Conservation (phyloP, 2,888 invertebrate species). For the Drosophila melanosoma region DNA sequence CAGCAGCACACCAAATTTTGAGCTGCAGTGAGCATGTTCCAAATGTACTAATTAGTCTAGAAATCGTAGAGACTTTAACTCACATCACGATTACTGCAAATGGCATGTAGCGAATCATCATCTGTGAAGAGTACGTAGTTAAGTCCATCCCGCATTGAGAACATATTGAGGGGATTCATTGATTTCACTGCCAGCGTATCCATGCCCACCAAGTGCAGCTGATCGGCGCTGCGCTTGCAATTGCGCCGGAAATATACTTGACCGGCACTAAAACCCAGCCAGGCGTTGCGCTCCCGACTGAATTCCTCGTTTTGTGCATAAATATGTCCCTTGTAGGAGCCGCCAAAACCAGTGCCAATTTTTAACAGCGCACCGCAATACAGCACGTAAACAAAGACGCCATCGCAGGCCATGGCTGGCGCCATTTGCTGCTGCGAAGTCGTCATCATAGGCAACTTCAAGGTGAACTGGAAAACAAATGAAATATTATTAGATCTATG, state of each 20-base stretch:
- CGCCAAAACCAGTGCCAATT: slow-evolving; percentile 97
- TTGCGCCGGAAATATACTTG: slow-evolving; percentile 92
- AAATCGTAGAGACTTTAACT: slow-evolving; percentile 66
- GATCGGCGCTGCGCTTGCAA: slow-evolving; percentile 85
- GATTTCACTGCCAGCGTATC: slow-evolving; percentile 86
- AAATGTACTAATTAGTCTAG: neutral
- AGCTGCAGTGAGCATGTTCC: neutral
- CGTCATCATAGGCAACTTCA: slow-evolving; percentile 67
- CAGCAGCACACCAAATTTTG: neutral
- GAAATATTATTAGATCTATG: neutral
- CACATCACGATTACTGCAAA: slow-evolving; percentile 92
- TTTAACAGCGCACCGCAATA: slow-evolving; percentile 94
- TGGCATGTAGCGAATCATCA: slow-evolving; percentile 91
- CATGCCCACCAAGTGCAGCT: slow-evolving; percentile 84
- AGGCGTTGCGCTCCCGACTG: slow-evolving; percentile 91
- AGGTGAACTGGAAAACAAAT: slow-evolving; percentile 68
- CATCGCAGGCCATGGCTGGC: slow-evolving; percentile 93
- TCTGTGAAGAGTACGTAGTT: slow-evolving; percentile 88
- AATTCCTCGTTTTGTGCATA: slow-evolving; percentile 94
- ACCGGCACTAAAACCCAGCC: slow-evolving; percentile 94
- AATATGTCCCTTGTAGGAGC: slow-evolving; percentile 95
- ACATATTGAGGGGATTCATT: slow-evolving; percentile 81
- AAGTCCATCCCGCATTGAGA: slow-evolving; percentile 83
- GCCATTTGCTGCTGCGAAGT: slow-evolving; percentile 37
- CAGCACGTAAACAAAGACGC: slow-evolving; percentile 94